Base-by-base conservation (phyloP, 2,113 vertebrate species). In the Laterallus jamaicensis region DNA sequence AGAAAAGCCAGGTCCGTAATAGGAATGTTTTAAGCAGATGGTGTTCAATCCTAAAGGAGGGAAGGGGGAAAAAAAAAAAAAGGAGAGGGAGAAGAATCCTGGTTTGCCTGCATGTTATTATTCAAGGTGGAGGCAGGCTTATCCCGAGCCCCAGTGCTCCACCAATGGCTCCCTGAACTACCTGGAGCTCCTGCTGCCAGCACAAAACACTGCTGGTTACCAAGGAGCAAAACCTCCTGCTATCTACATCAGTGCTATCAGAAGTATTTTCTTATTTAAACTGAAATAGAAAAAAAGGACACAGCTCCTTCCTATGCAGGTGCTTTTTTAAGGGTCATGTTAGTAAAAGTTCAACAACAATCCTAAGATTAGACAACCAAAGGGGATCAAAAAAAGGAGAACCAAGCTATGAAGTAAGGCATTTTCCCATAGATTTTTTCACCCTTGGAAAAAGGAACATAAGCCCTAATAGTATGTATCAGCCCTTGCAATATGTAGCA, bases 121-220 rank as follows among this genome's bases (percentile, higher is more conserved):
- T 42, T 44, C 32, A 80, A 64, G 71, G 64, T 90, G 63, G 60
- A 78, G n/a, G 18, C 35, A 92, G 26, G 32, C 40, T 91, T 92
- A 71, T 42, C 54, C 88, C 2, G 4, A 85, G 56, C 6, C 5
- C 17, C 20, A 49, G n/a, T n/a, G 67, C 78, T 67, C 55, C 64
- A 75, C 52, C 71, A 92, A 39, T 15, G 18, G 39, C 20, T 92
- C 74, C 28, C 55, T 82, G 90, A 90, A 55, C 25, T 1, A 6
- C 64, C 50, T 50, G 59, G 55, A 73, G 25, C 50, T 90, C 63
- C 59, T 66, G n/a, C 74, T 83, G 56, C 55, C 47, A 12, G 26
- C 22, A 68, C 42, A 35, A 96, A 96, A 95, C 74, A 79, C 29
- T 81, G 29, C 11, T 59, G 42, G 69, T 96, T 86, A 42, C 76